Evolutionary conservation across 2,888 invertebrate species (phyloP).

Genomic region (Hirtodrosophila confusa): DNA sequence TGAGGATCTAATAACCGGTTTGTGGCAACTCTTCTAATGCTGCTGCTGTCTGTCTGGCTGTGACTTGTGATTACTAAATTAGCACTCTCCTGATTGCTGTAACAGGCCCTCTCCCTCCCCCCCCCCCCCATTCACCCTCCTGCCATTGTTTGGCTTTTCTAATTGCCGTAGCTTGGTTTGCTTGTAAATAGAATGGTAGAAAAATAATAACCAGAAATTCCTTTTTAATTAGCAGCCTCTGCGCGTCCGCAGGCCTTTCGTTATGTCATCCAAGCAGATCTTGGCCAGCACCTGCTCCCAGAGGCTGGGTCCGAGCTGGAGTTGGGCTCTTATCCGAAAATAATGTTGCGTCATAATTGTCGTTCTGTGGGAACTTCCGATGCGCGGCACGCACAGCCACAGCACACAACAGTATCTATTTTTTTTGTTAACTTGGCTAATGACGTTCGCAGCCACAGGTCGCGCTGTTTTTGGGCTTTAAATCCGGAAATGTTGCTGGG

Average conservation of each 20-base stretch:
- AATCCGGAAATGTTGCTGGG: slow-evolving; percentile 64
- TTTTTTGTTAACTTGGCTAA: slow-evolving; percentile 55
- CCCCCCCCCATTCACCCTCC: background rate
- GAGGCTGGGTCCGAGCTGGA: background rate
- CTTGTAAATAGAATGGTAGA: slow-evolving; percentile 17
- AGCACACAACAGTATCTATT: slow-evolving; percentile 45
- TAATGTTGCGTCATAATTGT: slow-evolving; percentile 74
- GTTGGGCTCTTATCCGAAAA: slow-evolving; percentile 41
- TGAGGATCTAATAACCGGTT: slow-evolving; percentile 59
- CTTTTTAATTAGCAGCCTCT: slow-evolving; percentile 66
- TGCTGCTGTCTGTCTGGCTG: slow-evolving; percentile 12
- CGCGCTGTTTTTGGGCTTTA: slow-evolving; percentile 54
- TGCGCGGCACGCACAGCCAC: slow-evolving; percentile 27
- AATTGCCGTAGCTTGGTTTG: slow-evolving; percentile 48
- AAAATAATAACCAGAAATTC: slow-evolving; percentile 50
- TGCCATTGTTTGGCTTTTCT: slow-evolving; percentile 46
- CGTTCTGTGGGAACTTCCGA: slow-evolving; percentile 73
- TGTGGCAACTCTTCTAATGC: background rate
- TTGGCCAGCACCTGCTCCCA: slow-evolving; percentile 2
- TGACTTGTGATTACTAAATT: slow-evolving; percentile 74
- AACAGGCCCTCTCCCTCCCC: slow-evolving; percentile 1
- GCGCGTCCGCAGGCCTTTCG: slow-evolving; percentile 37
- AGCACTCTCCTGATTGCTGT: slow-evolving; percentile 69
- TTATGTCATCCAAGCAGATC: slow-evolving; percentile 42
- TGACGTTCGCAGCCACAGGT: slow-evolving; percentile 33